Percentiles rank a stretch among this genome's conserved stretches.
Evolutionary conservation across 2,113 vertebrate species (phyloP).

Genomic region (Rissa tridactyla): DNA sequence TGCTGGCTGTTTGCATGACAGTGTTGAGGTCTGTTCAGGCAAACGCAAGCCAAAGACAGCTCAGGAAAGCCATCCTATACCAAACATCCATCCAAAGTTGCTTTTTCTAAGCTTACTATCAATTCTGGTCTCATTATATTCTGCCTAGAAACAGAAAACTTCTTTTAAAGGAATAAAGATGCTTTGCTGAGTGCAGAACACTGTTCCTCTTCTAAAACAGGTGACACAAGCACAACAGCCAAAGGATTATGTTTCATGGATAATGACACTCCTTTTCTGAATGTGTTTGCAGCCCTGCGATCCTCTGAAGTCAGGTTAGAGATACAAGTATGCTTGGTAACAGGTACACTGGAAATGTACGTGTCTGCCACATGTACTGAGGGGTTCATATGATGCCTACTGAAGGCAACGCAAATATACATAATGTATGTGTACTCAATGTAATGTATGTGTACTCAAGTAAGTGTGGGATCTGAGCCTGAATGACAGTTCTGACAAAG

Average conservation of each 20-base stretch:
- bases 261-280: not conserved
- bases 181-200: not conserved
- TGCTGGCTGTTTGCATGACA: not conserved
- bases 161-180: not conserved
- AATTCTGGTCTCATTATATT: not conserved
- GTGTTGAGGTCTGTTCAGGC: not conserved
- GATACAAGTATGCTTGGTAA: not conserved
- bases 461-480: not conserved
- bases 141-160: not conserved
- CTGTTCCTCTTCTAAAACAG: not conserved
- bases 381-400: accelerated
- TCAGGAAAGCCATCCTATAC: not conserved
- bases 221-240: not conserved
- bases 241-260: not conserved
- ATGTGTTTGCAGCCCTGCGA: not conserved
- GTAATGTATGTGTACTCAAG: not conserved
- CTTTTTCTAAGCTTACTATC: not conserved
- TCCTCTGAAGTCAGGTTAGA: not conserved
- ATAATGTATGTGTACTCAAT: not conserved
- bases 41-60: not conserved
- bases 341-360: not conserved
- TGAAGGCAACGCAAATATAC: not conserved
- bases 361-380: accelerated
- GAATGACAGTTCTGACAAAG: not conserved
- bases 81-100: not conserved